Conservation (phyloP, 2,797 vertebrate genomes). For the Perodicticus potto region DNA sequence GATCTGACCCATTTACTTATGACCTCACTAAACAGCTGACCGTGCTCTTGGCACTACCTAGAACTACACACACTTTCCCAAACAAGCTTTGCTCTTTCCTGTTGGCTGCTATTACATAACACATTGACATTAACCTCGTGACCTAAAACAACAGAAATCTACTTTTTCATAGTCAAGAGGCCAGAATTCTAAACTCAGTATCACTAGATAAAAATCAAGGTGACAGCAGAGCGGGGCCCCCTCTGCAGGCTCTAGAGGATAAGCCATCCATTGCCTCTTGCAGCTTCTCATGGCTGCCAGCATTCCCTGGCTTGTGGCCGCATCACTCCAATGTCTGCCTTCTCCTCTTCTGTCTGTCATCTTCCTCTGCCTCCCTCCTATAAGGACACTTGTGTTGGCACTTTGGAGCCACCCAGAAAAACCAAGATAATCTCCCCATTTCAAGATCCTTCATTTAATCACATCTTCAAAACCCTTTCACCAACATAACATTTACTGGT, state of each 20-base stretch:
- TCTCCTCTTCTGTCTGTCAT: background rate
- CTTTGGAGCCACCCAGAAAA: background rate
- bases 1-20: background rate
- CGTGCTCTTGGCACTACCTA: background rate
- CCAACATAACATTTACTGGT: background rate
- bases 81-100: background rate
- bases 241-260: too few species aligned
- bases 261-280: background rate
- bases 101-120: background rate
- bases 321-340: background rate
- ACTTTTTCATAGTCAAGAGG: background rate
- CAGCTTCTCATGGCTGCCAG: background rate
- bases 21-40: background rate
- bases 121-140: background rate
- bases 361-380: background rate
- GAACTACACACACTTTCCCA: background rate
- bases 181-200: background rate
- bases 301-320: accelerated
- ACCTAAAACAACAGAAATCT: background rate
- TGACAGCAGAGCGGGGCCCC: background rate
- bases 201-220: background rate
- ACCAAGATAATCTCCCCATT: background rate
- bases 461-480: background rate
- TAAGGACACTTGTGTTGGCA: background rate
- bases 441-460: background rate